A percentile compares a stretch with the other conserved stretches of the same genome.
Conservation (phyloP, 2,888 invertebrate species). For the Scaeva pyrastri region DNA sequence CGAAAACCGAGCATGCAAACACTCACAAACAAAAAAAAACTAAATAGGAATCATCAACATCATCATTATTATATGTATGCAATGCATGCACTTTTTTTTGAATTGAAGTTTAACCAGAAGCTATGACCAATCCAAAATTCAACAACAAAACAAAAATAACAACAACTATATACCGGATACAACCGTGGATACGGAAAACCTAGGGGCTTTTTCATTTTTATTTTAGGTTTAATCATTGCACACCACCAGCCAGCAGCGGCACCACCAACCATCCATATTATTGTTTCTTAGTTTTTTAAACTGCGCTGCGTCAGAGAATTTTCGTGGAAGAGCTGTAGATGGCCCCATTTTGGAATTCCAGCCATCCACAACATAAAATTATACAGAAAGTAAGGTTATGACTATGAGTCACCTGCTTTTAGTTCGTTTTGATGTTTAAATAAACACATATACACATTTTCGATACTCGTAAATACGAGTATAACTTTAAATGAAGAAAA, state of each 20-base stretch:
- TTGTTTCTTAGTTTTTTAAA: background rate
- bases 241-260: background rate
- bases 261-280: background rate
- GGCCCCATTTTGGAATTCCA: slow-evolving; percentile 66
- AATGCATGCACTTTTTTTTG: slow-evolving; percentile 33
- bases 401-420: slow-evolving; percentile 71
- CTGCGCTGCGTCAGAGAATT: slow-evolving; percentile 34
- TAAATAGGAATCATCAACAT: slow-evolving; percentile 21
- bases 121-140: slow-evolving; percentile 18
- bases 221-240: slow-evolving; percentile 60
- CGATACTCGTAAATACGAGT: too few species aligned
- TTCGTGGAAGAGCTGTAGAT: slow-evolving; percentile 37
- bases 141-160: slow-evolving; percentile 12
- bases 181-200: slow-evolving; percentile 33
- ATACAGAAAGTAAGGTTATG: slow-evolving; percentile 52
- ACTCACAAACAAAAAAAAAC: background rate
- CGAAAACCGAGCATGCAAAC: slow-evolving; percentile 48
- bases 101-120: slow-evolving; percentile 27
- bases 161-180: slow-evolving; percentile 56
- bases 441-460: slow-evolving; percentile 39
- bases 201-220: slow-evolving; percentile 28
- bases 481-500: slow-evolving; percentile 40
- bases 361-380: slow-evolving; percentile 44
- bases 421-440: slow-evolving; percentile 54
- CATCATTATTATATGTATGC: slow-evolving; percentile 23